Percentiles rank a stretch among this genome's conserved stretches.
phyloP scores from a whole-genome alignment of 2,113 vertebrate species.

The Hippocampus guttulatus region DNA sequence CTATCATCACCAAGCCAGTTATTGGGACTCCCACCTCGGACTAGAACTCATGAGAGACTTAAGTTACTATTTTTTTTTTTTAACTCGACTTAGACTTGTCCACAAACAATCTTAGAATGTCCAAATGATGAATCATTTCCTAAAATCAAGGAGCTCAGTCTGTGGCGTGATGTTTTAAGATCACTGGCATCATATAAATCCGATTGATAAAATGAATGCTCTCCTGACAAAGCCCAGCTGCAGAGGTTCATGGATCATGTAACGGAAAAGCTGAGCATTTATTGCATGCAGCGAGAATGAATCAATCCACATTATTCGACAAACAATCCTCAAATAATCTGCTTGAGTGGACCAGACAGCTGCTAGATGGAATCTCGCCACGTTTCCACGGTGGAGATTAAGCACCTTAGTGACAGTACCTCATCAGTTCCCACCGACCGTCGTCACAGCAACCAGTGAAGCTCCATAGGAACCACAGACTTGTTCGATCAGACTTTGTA shows the following conservation, averaged over 20 bases:
- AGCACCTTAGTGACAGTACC: not conserved
- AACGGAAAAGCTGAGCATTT: not conserved
- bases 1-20: not conserved
- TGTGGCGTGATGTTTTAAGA: not conserved
- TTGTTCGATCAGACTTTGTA: not conserved
- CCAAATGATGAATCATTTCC: not conserved
- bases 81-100: too few species aligned
- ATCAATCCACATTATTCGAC: not conserved
- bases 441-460: not conserved
- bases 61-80: too few species aligned
- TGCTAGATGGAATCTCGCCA: not conserved
- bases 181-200: not conserved
- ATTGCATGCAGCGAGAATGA: not conserved
- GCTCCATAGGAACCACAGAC: not conserved
- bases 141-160: not conserved
- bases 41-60: too few species aligned
- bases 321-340: conserved; percentile 1
- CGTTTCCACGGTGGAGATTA: not conserved
- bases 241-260: not conserved
- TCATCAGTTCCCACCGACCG: not conserved
- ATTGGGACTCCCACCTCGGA: too few species aligned
- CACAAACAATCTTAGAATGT: not conserved
- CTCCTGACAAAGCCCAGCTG: not conserved
- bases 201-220: not conserved
- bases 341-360: not conserved